These are phyloP conservation scores for Dicentrarchus labrax DNA, from an alignment of 2,113 vertebrate species.

Conservation along the genomic window DNA sequence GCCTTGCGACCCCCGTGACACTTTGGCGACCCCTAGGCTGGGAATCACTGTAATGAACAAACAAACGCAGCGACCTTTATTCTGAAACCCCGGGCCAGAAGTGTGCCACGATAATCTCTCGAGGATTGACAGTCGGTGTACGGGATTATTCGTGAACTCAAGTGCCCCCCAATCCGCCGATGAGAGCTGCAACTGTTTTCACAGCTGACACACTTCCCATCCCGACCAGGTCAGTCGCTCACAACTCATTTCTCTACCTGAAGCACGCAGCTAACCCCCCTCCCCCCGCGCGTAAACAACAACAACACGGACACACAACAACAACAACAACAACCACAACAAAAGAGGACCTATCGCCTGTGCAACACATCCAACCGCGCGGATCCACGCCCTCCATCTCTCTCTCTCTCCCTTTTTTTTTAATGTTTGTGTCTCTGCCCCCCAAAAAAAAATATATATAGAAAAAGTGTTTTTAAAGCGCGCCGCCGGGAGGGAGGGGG, in stretches of 20 bases:
- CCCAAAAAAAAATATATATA: not conserved
- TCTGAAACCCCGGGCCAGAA: slow-evolving; percentile 1
- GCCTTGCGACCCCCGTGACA: too few species aligned
- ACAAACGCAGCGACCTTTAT: slow-evolving; percentile 32
- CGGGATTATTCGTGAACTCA: slow-evolving; percentile 67
- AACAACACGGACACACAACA: slow-evolving; percentile 25
- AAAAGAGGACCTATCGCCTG: not conserved
- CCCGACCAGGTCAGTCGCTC: slow-evolving; percentile 59
- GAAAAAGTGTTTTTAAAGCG: slow-evolving; percentile 20
- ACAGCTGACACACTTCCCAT: slow-evolving; percentile 69
- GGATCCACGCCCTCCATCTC: slow-evolving; percentile 38
- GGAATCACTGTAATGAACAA: too few species aligned
- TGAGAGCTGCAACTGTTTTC: slow-evolving; percentile 55
- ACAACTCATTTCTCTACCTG: not conserved
- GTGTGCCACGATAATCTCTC: not conserved
- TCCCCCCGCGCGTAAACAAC: slow-evolving; percentile 3
- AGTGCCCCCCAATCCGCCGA: slow-evolving; percentile 39
- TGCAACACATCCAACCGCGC: not conserved
- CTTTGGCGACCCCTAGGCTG: too few species aligned
- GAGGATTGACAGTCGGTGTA: not conserved
- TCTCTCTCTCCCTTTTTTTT: not conserved
- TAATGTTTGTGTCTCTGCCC: not conserved
- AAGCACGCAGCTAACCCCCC: not conserved
- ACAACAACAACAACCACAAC: slow-evolving; percentile 38
- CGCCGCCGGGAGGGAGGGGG: not conserved